Conservation (phyloP, 2,888 invertebrate species). For the Caenorhabditis imperialis region DNA sequence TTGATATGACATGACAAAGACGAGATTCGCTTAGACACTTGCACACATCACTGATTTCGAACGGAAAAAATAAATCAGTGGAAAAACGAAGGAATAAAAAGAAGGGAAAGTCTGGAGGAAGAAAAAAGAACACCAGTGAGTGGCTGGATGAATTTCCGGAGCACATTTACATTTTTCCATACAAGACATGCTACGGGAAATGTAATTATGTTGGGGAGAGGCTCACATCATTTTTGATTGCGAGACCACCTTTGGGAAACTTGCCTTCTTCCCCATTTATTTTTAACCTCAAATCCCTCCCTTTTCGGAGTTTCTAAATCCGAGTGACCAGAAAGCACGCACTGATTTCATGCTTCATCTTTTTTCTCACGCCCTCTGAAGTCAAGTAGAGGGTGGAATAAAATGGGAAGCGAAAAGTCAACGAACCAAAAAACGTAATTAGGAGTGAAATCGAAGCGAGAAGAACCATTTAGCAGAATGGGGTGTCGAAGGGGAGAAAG, state of each 20-base stretch:
- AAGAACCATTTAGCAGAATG: too few relatives aligned
- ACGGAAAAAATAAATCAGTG: conserved; percentile 47
- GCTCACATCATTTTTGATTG: conserved; percentile 50
- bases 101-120: conserved; percentile 5
- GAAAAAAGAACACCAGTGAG: conserved; percentile 36
- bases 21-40: neutral
- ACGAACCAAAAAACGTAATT: too few relatives aligned
- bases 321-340: conserved; percentile 42
- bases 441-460: too few relatives aligned
- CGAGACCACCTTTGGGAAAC: too few relatives aligned
- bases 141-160: conserved; percentile 49
- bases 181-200: conserved; percentile 38
- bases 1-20: too few relatives aligned
- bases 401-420: too few relatives aligned
- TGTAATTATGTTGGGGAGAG: conserved; percentile 46
- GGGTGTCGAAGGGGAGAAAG: too few relatives aligned
- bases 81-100: neutral
- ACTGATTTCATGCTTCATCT: conserved; percentile 4
- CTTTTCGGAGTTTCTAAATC: conserved; percentile 12
- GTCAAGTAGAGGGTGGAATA: too few relatives aligned
- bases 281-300: conserved; percentile 14
- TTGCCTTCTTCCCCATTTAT: conserved; percentile 17
- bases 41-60: conserved; percentile 34
- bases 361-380: neutral
- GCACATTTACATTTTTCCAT: conserved; percentile 45